Evolutionary conservation across 2,797 vertebrate species (phyloP).

Genomic region (Thripadectes ignobilis): DNA sequence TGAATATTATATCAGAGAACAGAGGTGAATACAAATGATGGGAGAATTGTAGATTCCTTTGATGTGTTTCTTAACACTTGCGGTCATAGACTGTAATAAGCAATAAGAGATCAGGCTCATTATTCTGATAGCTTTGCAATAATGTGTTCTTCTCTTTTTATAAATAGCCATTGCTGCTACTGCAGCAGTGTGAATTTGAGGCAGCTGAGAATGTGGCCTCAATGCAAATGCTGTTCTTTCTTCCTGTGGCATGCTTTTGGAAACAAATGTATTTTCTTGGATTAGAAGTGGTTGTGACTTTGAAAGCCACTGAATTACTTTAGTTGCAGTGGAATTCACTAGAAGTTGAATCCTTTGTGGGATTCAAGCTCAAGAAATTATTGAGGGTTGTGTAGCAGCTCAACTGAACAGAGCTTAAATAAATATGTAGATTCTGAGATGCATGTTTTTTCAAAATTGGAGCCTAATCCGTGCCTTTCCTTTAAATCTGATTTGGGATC

Average conservation of each 20-base stretch:
- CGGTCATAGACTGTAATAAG: not conserved
- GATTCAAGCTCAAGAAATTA: not conserved
- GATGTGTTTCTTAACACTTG: not conserved
- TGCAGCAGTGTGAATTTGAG: not conserved
- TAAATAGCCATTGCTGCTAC: slow-evolving; percentile 9
- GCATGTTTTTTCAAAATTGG: not conserved
- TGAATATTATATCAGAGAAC: not conserved
- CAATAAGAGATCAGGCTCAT: not conserved
- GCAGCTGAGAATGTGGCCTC: slow-evolving; percentile 36
- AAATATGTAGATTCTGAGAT: not conserved
- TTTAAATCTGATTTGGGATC: not conserved
- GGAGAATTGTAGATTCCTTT: not conserved
- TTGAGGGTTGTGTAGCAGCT: not conserved
- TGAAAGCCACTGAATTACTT: not conserved
- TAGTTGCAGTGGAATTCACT: not conserved
- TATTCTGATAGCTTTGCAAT: not conserved
- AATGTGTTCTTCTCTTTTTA: not conserved
- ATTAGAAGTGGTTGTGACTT: not conserved
- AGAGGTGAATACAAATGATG: not conserved
- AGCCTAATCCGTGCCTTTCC: not conserved
- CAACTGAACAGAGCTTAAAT: not conserved
- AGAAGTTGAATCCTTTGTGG: not conserved
- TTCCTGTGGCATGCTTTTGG: not conserved
- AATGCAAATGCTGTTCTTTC: not conserved
- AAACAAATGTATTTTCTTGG: not conserved